Evolutionary conservation across 1,140 invertebrate genomes (phyloP), one percentile per base, ranked within the genome.

Genomic region (Anastatus disparis): DNA sequence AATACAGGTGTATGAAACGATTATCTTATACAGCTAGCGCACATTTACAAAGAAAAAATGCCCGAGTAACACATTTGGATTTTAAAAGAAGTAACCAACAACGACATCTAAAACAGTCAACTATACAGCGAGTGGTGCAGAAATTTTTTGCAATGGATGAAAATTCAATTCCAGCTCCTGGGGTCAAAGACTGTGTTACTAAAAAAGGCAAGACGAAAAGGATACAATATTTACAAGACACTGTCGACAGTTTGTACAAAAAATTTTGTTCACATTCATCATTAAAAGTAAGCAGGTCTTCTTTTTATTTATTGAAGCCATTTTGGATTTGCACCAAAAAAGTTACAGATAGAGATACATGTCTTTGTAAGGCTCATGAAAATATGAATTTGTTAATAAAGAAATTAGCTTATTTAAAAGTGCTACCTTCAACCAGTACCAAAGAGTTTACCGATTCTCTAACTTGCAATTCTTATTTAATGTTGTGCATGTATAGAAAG

Each of bases 171-270:
- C n/a, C n/a, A n/a, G n/a, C n/a, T n/a, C n/a, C n/a, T n/a, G n/a
- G n/a, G n/a, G n/a, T n/a, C n/a, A n/a, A n/a, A n/a, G n/a, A n/a
- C n/a, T n/a, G n/a, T n/a, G n/a, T n/a, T n/a, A n/a, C n/a, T n/a
- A n/a, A n/a, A n/a, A n/a, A n/a, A n/a, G n/a, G n/a, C n/a, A n/a
- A 13, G n/a, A 44, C 9, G n/a, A 56, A 56, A 31, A 56, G 29
- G 17, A 61, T 15, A 44, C 7, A 38, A 40, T 61, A 15, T 44
- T 44, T 61, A 42, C 8, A 10, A 42, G 56, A 40, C n/a, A 42
- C n/a, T 42, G 13, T 61, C 10, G 17, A 61, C 13, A 44, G 42
- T 61, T 61, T 61, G 22, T 42, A 61, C 17, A 40, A n/a, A n/a
- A n/a, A n/a, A n/a, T n/a, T n/a, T n/a, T n/a, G n/a, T n/a, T n/a